These are phyloP conservation scores for Malacoctenus gilli DNA, from an alignment of 2,797 vertebrate species.

Conservation along the genomic window DNA sequence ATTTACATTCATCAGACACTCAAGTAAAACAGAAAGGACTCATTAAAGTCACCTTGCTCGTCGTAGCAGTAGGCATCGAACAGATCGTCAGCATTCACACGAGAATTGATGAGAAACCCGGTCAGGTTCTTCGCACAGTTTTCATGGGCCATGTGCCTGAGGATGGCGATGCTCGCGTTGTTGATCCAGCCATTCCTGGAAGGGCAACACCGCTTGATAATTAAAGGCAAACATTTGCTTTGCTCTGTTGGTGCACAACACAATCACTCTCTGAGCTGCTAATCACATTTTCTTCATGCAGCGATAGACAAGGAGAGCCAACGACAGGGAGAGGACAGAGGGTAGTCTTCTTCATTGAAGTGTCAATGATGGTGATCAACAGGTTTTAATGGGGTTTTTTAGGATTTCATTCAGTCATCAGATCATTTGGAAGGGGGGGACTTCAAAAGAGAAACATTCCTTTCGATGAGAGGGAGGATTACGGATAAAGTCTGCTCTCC, in stretches of 20 bases:
- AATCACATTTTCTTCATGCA: not conserved
- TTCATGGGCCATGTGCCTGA: slow-evolving; percentile 77
- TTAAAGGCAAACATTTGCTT: slow-evolving; percentile 6
- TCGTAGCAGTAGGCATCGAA: slow-evolving; percentile 89
- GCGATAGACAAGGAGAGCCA: not conserved
- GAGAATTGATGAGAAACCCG: slow-evolving; percentile 70
- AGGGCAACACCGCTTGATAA: slow-evolving; percentile 26
- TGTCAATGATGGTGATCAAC: not conserved
- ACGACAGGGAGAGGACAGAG: not conserved
- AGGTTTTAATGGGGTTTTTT: too few species aligned
- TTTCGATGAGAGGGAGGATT: too few species aligned
- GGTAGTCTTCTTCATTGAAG: not conserved
- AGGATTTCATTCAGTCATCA: too few species aligned
- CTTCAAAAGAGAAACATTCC: too few species aligned
- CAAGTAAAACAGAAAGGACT: not conserved
- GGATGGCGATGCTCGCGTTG: slow-evolving; percentile 78
- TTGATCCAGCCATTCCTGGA: slow-evolving; percentile 88
- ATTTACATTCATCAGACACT: not conserved
- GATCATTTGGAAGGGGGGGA: too few species aligned
- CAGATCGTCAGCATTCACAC: not conserved
- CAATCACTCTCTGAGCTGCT: not conserved
- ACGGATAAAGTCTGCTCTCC: too few species aligned
- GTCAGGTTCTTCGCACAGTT: slow-evolving; percentile 84
- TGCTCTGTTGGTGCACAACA: not conserved
- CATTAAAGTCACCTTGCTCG: slow-evolving; percentile 76